Conservation (phyloP, 2,888 invertebrate genomes). For the Cryptus armator region DNA sequence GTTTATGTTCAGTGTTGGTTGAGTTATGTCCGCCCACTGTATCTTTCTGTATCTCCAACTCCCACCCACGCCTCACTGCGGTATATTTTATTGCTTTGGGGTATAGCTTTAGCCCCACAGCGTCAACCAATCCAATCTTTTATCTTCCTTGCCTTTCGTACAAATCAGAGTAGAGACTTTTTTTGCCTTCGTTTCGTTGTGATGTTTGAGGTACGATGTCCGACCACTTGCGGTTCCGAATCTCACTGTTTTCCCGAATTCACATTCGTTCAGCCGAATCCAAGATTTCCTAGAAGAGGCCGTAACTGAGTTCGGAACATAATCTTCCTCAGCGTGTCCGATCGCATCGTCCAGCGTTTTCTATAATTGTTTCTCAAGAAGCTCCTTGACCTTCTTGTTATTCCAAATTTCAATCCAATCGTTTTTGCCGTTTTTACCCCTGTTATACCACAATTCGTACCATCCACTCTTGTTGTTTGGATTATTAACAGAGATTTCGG, state of each 20-base stretch:
- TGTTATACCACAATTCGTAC: constrained; percentile 63
- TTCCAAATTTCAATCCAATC: constrained; percentile 56
- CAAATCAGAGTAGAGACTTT: constrained; percentile 7
- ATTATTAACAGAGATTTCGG: constrained; percentile 23
- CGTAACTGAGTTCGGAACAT: not conserved
- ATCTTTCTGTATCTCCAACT: constrained; percentile 1
- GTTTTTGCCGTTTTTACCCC: constrained; percentile 43
- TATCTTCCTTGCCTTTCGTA: not conserved
- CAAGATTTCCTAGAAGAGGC: not conserved
- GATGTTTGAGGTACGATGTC: not conserved
- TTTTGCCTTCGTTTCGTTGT: not conserved
- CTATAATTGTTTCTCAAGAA: constrained; percentile 14
- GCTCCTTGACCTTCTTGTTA: constrained; percentile 64
- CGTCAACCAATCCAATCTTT: not conserved
- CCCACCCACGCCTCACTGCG: not conserved
- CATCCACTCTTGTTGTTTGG: constrained; percentile 34
- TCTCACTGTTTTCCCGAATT: not conserved
- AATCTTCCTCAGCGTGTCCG: constrained; percentile 17
- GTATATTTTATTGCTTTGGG: constrained; percentile 14
- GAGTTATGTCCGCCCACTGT: not conserved
- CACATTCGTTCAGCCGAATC: not conserved
- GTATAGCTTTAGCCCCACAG: not conserved
- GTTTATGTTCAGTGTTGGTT: constrained; percentile 13
- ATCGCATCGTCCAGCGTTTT: not conserved
- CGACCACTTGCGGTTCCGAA: not conserved